These are phyloP conservation scores for Dolichomitus sp. DNA, from an alignment of 2,888 invertebrate species.

Conservation along the genomic window DNA sequence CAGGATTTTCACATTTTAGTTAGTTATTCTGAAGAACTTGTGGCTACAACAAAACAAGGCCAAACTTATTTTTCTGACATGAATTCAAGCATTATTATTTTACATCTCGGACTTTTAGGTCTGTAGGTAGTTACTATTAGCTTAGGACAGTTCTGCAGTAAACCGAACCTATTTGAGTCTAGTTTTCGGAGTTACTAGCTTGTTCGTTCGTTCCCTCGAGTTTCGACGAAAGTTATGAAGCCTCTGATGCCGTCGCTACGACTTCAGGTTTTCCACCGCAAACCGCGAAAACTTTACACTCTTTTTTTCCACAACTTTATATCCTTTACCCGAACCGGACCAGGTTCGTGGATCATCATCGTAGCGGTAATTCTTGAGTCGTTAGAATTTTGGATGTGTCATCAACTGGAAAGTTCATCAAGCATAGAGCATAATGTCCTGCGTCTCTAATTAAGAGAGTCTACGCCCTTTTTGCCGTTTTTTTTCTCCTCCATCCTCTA, in stretches of 20 bases:
- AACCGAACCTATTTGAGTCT: conserved; percentile 27
- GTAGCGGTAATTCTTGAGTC: conserved; percentile 8
- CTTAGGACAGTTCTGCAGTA: background rate
- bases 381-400: conserved; percentile 28
- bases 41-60: background rate
- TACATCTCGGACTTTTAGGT: background rate
- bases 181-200: conserved; percentile 16
- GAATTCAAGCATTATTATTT: conserved; percentile 11
- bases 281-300: conserved; percentile 21
- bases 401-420: conserved; percentile 12
- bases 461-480: background rate
- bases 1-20: background rate
- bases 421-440: background rate
- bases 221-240: conserved; percentile 10
- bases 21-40: background rate
- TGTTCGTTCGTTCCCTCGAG: background rate
- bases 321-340: background rate
- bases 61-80: background rate
- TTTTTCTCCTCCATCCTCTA: background rate
- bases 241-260: conserved; percentile 1
- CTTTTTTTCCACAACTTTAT: background rate
- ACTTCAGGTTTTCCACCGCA: conserved; percentile 15
- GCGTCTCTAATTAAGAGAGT: conserved; percentile 20
- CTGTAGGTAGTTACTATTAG: background rate
- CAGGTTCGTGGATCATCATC: background rate